Conservation (phyloP, 1,140 invertebrate genomes). For the Harlomillsia oculata region DNA sequence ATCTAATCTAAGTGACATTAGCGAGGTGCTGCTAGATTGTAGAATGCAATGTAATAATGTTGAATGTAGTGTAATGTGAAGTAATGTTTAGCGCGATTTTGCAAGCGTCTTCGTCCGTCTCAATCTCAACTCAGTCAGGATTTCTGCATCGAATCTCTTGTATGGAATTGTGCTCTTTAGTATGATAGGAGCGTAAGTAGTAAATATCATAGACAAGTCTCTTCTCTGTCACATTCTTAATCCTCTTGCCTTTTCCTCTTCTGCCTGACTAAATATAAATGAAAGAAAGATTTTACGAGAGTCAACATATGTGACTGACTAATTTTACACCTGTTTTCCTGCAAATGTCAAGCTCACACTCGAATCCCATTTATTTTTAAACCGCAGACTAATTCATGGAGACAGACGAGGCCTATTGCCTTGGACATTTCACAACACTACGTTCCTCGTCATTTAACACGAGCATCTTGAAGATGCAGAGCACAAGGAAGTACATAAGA, state of each 20-base stretch:
- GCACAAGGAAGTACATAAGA: too few relatives aligned
- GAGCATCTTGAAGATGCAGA: too few relatives aligned
- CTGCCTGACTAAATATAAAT: conserved; percentile 5
- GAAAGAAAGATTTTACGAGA: conserved; percentile 23
- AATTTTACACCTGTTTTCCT: conserved; percentile 34
- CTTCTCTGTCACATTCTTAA: not conserved
- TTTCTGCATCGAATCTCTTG: too few relatives aligned
- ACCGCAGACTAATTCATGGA: conserved; percentile 26
- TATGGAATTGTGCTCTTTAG: too few relatives aligned
- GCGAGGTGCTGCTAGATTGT: conserved; percentile 16
- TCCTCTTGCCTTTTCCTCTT: not conserved
- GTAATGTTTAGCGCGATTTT: conserved; percentile 2
- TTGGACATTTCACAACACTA: too few relatives aligned
- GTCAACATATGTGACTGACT: conserved; percentile 28
- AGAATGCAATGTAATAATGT: conserved; percentile 15
- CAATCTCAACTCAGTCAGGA: too few relatives aligned
- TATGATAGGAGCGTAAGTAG: too few relatives aligned
- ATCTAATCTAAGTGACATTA: conserved; percentile 20
- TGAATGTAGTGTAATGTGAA: conserved; percentile 6
- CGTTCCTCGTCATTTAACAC: too few relatives aligned
- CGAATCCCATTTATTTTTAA: conserved; percentile 33
- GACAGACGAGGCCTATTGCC: too few relatives aligned
- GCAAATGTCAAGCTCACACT: conserved; percentile 28
- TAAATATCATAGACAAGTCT: too few relatives aligned
- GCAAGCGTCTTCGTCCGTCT: too few relatives aligned